These are phyloP conservation scores for Chironomus striatipennis DNA, from an alignment of 1,140 invertebrate species.

Conservation along the genomic window DNA sequence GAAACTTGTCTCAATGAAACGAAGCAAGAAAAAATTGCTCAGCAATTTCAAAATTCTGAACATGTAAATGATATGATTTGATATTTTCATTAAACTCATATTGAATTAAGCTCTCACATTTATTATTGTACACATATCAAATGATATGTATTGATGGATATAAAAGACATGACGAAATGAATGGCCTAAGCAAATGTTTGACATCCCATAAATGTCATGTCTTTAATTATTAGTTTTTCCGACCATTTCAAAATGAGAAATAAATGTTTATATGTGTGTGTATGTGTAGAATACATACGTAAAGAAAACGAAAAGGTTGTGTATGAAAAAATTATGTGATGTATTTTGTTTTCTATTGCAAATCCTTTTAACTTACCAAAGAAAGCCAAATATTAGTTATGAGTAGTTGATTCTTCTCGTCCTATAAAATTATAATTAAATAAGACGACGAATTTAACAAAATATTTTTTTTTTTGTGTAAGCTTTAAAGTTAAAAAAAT, in stretches of 20 bases:
- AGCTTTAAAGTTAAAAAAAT: constrained; percentile 40
- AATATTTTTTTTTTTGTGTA: constrained; percentile 28
- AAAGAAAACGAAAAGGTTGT: neutral
- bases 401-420: constrained; percentile 78
- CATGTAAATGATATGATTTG: no score
- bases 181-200: constrained; percentile 7
- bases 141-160: neutral
- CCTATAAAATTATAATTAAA: constrained; percentile 46
- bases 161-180: neutral
- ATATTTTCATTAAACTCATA: no score
- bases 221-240: neutral
- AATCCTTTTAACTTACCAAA: constrained; percentile 59
- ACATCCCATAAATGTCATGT: constrained; percentile 13
- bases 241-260: neutral
- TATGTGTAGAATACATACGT: neutral
- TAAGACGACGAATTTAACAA: constrained; percentile 25
- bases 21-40: no score
- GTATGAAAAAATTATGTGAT: no score
- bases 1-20: no score
- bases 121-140: neutral
- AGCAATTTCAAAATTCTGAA: no score
- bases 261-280: neutral
- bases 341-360: no score
- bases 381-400: constrained; percentile 79
- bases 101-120: no score